Base-by-base conservation (phyloP, 2,888 invertebrate species). In the Pyrrhia umbra region DNA sequence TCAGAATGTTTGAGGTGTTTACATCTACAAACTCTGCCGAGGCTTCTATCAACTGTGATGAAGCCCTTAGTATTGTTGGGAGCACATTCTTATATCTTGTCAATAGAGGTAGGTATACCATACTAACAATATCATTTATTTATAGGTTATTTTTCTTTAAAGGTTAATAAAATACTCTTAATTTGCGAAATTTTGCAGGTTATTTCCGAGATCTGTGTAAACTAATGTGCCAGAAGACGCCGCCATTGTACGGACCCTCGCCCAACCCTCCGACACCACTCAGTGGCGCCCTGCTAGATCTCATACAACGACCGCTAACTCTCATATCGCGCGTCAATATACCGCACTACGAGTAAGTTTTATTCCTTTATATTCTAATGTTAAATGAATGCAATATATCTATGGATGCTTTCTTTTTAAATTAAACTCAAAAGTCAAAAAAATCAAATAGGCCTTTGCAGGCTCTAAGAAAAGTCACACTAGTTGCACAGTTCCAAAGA, bases 1-100 rank as follows among this genome's bases (percentile, higher is more conserved):
- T 98, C 66, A 95, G 98, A 80, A 97, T 97, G 93, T 91, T 98
- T 82, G 97, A 98, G 87, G 96, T 97, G 23, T 97, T 97, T 82
- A 97, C 97, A 9, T 95, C 96, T 66, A 93, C 90, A 52, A 91
- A 89, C 70, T 91, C 85, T 51, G 89, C 87, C 54, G 92, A 85
- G 78, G 85, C 85, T 56, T 88, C 91, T 27, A 86, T 94, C 78
- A 89, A 87, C 50, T 85, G 82, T 51, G 89, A 92, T 62, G 90
- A 90, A 60, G 89, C 89, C 27, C 63, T 88, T 2, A 82, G 77
- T 68, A 76, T 87, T 68, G 85, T 91, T 70, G 93, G 86, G 52
- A 89, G 89, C 75, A 96, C 95, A 58, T 93, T 96, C 77, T 87
- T 95, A 52, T 96, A 95, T 87, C 88, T 96, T 63, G 92, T 96